Evolutionary conservation across 2,888 invertebrate species (phyloP).

Genomic region (Dusona sp.): DNA sequence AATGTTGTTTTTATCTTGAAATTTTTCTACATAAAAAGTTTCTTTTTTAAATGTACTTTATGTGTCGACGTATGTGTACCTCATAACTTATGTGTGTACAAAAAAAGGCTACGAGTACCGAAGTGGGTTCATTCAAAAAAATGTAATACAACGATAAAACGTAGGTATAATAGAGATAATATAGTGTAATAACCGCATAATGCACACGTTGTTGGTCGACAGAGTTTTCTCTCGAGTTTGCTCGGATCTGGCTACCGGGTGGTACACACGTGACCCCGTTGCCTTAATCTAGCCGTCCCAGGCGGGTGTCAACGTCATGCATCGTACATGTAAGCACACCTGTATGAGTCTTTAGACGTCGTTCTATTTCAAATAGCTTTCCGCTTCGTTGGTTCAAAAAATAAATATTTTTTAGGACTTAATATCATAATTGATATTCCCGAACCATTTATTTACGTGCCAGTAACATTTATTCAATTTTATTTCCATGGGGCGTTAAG

Average conservation of each 20-base stretch:
- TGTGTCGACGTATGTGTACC: background rate
- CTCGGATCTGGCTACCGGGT: slow-evolving; percentile 56
- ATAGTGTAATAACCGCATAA: slow-evolving; percentile 24
- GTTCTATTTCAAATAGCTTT: slow-evolving; percentile 20
- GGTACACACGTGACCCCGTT: slow-evolving; percentile 80
- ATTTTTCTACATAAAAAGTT: background rate
- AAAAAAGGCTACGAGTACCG: background rate
- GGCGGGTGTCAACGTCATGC: slow-evolving; percentile 58
- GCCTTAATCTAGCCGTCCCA: slow-evolving; percentile 80
- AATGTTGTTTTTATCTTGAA: background rate
- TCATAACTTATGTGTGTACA: background rate
- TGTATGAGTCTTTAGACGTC: slow-evolving; percentile 7
- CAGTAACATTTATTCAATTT: background rate
- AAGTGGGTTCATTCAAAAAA: background rate
- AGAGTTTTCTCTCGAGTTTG: slow-evolving; percentile 52
- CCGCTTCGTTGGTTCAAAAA: slow-evolving; percentile 6
- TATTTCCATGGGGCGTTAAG: background rate
- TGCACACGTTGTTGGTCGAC: slow-evolving; percentile 44
- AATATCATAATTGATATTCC: background rate
- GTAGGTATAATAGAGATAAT: slow-evolving; percentile 12
- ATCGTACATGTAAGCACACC: slow-evolving; percentile 28
- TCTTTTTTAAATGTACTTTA: background rate
- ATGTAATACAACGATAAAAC: slow-evolving; percentile 19
- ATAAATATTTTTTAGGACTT: background rate
- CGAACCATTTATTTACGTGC: background rate